Evolutionary conservation across 92 coral and sea anemone genomes (phyloP).

Genomic region (Metridium senile): DNA sequence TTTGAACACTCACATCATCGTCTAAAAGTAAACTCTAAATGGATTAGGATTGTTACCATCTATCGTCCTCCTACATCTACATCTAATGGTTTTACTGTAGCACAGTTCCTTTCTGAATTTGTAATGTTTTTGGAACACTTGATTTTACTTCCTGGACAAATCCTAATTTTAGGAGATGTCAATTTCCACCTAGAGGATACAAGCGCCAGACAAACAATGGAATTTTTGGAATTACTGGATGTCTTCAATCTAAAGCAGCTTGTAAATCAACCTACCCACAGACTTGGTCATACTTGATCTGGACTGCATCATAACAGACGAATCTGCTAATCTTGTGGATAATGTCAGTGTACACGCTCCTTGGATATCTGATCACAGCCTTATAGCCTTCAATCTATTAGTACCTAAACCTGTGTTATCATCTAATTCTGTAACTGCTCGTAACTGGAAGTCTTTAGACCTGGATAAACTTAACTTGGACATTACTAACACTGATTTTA

Average conservation of each 20-base stretch:
- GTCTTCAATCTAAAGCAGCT: slow-evolving; percentile 23
- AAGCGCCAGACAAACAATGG: neutral
- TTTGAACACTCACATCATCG: slow-evolving; percentile 34
- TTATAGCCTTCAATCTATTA: no score
- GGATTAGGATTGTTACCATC: slow-evolving; percentile 21
- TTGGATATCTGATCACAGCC: no score
- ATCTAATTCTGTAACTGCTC: no score
- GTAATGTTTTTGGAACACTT: slow-evolving; percentile 14
- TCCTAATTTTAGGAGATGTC: slow-evolving; percentile 28
- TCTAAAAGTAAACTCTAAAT: slow-evolving; percentile 8
- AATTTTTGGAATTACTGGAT: slow-evolving; percentile 6
- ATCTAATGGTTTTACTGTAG: slow-evolving; percentile 17
- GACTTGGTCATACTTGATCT: slow-evolving; percentile 28
- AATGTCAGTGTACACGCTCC: no score
- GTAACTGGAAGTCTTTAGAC: no score
- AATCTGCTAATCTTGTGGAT: no score
- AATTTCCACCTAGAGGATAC: slow-evolving; percentile 34
- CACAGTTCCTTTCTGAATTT: slow-evolving; percentile 29
- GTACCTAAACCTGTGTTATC: no score
- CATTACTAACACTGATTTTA: no score
- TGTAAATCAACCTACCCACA: slow-evolving; percentile 28
- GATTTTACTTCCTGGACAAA: slow-evolving; percentile 20
- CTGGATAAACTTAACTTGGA: no score
- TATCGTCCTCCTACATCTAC: slow-evolving; percentile 38
- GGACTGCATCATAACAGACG: slow-evolving; percentile 17